phyloP scores from a whole-genome alignment of 1,140 invertebrate species.

The Brachionus sp. region DNA sequence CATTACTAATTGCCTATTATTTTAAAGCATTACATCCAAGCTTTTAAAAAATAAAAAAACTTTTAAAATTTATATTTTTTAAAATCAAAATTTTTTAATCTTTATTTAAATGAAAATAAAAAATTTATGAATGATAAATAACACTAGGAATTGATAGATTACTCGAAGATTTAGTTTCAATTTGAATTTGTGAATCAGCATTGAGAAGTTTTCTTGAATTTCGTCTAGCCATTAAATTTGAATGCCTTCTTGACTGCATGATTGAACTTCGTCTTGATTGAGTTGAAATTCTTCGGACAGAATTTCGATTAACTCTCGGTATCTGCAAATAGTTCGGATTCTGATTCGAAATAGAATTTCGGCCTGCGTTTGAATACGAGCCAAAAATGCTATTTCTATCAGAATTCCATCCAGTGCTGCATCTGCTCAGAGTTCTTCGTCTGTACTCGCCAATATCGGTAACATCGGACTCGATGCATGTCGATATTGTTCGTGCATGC shows the following conservation, averaged over 20 bases:
- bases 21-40: too few species aligned
- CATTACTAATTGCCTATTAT: too few species aligned
- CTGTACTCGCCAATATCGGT: constrained; percentile 27
- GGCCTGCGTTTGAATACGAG: background rate
- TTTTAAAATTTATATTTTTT: background rate
- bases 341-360: background rate
- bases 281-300: background rate
- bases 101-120: background rate
- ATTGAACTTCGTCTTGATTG: background rate
- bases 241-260: background rate
- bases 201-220: background rate
- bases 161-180: background rate
- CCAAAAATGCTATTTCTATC: background rate
- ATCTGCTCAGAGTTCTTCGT: constrained; percentile 29
- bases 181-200: background rate
- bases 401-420: background rate
- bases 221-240: background rate
- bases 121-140: background rate
- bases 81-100: too few species aligned
- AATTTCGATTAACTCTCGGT: background rate
- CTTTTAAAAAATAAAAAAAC: too few species aligned
- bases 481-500: background rate
- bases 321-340: constrained; percentile 4
- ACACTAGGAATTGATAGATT: background rate
- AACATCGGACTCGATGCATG: background rate